Percentiles rank a stretch among this genome's conserved stretches.
These are phyloP conservation scores for Chrysocyon brachyurus DNA, from an alignment of 2,797 vertebrate genomes.

Conservation along the genomic window DNA sequence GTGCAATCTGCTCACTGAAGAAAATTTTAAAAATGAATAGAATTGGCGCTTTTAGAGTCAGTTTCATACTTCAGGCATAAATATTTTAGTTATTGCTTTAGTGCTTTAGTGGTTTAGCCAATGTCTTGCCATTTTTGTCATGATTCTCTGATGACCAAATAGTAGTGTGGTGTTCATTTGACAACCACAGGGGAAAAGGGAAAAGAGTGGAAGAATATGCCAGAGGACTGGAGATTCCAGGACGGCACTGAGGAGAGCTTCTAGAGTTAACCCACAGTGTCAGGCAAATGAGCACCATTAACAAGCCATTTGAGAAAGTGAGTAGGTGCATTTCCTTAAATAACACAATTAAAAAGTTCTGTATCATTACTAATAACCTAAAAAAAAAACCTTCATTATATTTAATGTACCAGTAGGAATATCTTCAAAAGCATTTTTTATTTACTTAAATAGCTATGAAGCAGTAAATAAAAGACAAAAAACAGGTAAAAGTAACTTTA, in stretches of 20 bases:
- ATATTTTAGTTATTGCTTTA: background rate
- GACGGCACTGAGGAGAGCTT: background rate
- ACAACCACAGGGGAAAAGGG: background rate
- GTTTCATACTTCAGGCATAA: background rate
- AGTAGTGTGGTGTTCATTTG: background rate
- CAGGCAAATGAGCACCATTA: background rate
- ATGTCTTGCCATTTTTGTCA: background rate
- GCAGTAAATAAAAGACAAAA: background rate
- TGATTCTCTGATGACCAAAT: background rate
- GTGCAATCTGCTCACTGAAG: background rate
- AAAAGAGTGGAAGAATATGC: background rate
- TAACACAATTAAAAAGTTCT: background rate
- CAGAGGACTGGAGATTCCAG: background rate
- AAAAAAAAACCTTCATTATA: background rate
- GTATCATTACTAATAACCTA: background rate
- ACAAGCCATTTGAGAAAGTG: background rate
- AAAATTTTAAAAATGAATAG: background rate
- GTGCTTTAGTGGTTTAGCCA: background rate
- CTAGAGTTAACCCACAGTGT: background rate
- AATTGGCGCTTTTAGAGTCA: background rate
- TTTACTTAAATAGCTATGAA: background rate
- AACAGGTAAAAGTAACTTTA: background rate
- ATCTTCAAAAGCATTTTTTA: background rate
- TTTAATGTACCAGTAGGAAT: background rate
- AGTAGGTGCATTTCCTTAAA: background rate